These are phyloP conservation scores for Platichthys flesus DNA, from an alignment of 2,113 vertebrate genomes.

Conservation along the genomic window DNA sequence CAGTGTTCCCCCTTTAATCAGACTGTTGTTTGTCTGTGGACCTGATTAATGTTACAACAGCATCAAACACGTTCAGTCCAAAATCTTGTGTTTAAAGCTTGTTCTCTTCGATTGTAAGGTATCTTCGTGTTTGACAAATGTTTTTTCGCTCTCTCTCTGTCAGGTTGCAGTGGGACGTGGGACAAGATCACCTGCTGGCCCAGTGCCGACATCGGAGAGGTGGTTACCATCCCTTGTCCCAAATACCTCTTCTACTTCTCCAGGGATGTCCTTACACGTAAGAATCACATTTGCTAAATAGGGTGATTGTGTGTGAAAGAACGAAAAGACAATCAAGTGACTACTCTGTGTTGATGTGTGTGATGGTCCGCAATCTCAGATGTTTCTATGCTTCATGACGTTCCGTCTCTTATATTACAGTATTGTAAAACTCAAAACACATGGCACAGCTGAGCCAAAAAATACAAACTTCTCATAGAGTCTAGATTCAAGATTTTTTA, in stretches of 20 bases:
- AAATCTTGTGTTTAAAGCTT: background rate
- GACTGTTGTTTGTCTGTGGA: constrained; percentile 24
- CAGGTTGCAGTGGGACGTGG: constrained; percentile 90
- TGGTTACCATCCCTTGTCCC: constrained; percentile 87
- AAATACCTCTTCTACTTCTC: constrained; percentile 85
- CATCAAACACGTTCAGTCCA: background rate
- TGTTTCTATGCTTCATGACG: background rate
- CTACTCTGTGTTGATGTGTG: too few species aligned
- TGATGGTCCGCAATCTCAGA: too few species aligned
- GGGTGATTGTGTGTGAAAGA: background rate
- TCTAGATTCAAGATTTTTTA: too few species aligned
- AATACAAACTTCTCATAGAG: constrained; percentile 2
- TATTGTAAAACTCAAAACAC: constrained; percentile 4
- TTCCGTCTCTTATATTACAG: background rate
- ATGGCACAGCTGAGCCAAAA: background rate
- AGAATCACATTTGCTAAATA: constrained; percentile 23
- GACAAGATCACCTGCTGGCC: constrained; percentile 95
- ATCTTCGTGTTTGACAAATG: background rate
- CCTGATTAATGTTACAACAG: background rate
- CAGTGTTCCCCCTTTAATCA: constrained; percentile 14
- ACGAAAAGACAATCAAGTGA: too few species aligned
- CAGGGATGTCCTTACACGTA: constrained; percentile 49
- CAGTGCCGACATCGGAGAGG: constrained; percentile 82
- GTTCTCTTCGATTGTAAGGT: background rate
- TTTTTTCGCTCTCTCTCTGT: background rate